These are phyloP conservation scores for Archocentrus centrarchus DNA, from an alignment of 2,113 vertebrate genomes.

Conservation along the genomic window DNA sequence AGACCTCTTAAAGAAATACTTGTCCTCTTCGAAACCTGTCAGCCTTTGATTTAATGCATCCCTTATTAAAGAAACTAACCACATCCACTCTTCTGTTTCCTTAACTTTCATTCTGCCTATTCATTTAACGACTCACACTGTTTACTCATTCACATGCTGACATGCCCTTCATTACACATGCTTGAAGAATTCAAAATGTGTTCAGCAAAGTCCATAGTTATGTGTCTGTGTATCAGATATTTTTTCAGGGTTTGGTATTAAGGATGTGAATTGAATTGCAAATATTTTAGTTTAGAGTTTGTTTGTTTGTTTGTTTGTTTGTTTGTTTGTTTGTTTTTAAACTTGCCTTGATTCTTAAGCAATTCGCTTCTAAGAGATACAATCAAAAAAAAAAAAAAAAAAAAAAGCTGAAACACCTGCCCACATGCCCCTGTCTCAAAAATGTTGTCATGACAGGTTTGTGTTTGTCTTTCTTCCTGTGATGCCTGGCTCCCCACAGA, in stretches of 20 bases:
- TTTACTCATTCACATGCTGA: not conserved
- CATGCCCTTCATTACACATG: not conserved
- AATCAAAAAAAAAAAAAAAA: not conserved
- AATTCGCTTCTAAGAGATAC: not conserved
- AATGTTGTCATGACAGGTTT: not conserved
- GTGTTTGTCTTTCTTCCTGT: not conserved
- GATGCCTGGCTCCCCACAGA: not conserved
- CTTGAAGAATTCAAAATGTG: conserved; percentile 19
- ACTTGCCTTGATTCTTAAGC: not conserved
- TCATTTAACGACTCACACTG: not conserved
- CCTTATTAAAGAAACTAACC: not conserved
- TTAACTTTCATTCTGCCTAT: not conserved
- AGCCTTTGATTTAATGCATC: not conserved
- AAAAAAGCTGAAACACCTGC: not conserved
- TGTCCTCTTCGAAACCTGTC: not conserved
- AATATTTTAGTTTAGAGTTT: not conserved
- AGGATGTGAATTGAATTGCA: not conserved
- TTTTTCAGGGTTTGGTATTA: not conserved
- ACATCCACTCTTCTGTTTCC: not conserved
- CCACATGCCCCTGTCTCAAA: not conserved
- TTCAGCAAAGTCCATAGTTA: not conserved
- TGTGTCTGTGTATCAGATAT: not conserved
- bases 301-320: no score
- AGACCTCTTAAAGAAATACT: not conserved
- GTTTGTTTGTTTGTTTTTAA: no score